Percentiles rank a stretch among this genome's conserved stretches.
phyloP scores from a whole-genome alignment of 2,113 vertebrate genomes.

The Dissostichus mawsoni region DNA sequence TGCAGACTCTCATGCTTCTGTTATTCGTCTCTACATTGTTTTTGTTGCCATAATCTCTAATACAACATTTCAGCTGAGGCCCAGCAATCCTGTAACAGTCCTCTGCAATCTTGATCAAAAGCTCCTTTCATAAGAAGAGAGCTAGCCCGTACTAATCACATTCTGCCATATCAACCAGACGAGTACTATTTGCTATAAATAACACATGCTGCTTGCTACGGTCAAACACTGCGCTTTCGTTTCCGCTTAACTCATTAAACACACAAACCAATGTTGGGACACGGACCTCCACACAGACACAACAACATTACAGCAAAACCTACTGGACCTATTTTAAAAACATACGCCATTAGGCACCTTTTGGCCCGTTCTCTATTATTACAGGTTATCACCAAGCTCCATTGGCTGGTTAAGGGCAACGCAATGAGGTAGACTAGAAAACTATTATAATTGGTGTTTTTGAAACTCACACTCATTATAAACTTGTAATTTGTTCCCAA shows the following conservation, averaged over 20 bases:
- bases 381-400: neutral
- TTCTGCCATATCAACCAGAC: constrained; percentile 69
- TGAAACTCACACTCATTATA: constrained; percentile 2
- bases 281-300: neutral
- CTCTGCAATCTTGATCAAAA: constrained; percentile 67
- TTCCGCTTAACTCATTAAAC: constrained; percentile 37
- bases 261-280: neutral
- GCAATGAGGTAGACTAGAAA: neutral
- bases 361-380: neutral
- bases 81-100: constrained; percentile 54
- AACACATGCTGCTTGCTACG: constrained; percentile 52
- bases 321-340: neutral
- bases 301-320: neutral
- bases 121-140: constrained; percentile 60
- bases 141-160: constrained; percentile 67
- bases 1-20: constrained; percentile 20
- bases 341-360: neutral
- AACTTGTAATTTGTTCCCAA: constrained; percentile 29
- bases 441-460: neutral
- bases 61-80: constrained; percentile 46
- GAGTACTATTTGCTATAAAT: constrained; percentile 71
- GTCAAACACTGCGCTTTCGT: constrained; percentile 41
- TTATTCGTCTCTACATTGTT: constrained; percentile 37
- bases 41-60: constrained; percentile 52
- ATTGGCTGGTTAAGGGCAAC: neutral